phyloP scores from a whole-genome alignment of 2,113 vertebrate species.

The Hippocampus guttulatus region DNA sequence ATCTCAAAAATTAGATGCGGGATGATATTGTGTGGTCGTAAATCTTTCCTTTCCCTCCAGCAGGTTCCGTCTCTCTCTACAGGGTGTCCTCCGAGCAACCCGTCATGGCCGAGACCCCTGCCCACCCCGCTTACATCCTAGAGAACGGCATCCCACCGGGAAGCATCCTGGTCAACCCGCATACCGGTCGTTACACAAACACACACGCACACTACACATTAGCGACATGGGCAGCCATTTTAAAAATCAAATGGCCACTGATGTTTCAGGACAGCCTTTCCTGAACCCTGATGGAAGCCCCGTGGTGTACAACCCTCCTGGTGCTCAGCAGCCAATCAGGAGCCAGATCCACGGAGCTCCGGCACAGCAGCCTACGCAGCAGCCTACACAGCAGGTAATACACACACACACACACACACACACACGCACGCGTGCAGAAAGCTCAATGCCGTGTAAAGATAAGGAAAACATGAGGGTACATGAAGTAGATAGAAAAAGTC shows the following conservation, averaged over 20 bases:
- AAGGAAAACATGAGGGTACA: background rate
- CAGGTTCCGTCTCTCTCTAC: conserved; percentile 78
- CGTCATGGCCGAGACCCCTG: conserved; percentile 60
- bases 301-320: conserved; percentile 89
- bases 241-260: conserved; percentile 3
- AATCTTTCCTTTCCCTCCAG: conserved; percentile 65
- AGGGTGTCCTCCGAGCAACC: conserved; percentile 68
- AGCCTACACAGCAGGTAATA: conserved; percentile 75
- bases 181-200: conserved; percentile 77
- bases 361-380: conserved; percentile 60
- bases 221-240: conserved; percentile 5
- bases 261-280: conserved; percentile 86
- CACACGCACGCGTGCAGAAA: background rate
- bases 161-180: conserved; percentile 91
- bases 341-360: conserved; percentile 68
- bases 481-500: background rate
- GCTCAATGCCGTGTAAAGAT: no score
- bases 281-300: conserved; percentile 92
- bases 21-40: no score
- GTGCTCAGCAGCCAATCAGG: conserved; percentile 78
- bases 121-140: conserved; percentile 81
- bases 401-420: background rate
- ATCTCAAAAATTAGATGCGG: background rate
- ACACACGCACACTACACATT: background rate
- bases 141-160: conserved; percentile 92